Evolutionary conservation across 2,888 invertebrate genomes (phyloP).

Genomic region (Adineta ricciae): DNA sequence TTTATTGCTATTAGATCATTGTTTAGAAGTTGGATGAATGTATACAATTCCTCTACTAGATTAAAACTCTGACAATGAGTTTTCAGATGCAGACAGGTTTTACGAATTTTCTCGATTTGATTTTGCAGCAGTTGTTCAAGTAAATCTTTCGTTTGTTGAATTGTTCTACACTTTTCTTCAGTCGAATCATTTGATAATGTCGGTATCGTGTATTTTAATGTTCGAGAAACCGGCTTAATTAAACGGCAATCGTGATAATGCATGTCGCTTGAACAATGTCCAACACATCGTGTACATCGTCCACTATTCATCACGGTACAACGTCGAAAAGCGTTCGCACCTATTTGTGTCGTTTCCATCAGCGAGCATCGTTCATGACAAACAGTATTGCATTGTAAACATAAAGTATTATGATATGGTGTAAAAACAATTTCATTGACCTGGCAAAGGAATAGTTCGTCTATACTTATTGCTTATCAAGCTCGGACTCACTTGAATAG

Average conservation of each 20-base stretch:
- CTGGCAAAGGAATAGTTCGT: neutral
- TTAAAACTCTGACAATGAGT: neutral
- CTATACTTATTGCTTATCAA: neutral
- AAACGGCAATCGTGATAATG: conserved; percentile 12
- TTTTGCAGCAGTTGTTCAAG: neutral
- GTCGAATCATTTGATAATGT: neutral
- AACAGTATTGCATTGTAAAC: neutral
- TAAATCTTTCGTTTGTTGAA: neutral
- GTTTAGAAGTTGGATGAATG: neutral
- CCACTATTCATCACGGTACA: neutral
- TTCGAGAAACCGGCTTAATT: neutral
- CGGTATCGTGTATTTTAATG: neutral
- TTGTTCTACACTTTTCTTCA: neutral
- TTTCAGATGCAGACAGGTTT: neutral
- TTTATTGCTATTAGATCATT: neutral
- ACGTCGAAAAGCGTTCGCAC: neutral
- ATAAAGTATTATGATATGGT: conserved; percentile 2
- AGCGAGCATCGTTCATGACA: conserved; percentile 14
- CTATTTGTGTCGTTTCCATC: neutral
- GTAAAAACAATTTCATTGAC: neutral
- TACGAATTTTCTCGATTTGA: neutral
- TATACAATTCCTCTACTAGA: neutral
- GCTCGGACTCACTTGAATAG: neutral
- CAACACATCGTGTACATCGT: neutral
- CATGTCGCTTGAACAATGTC: neutral